Base-by-base conservation (phyloP, 2,113 vertebrate species). In the Calyptomena viridis region DNA sequence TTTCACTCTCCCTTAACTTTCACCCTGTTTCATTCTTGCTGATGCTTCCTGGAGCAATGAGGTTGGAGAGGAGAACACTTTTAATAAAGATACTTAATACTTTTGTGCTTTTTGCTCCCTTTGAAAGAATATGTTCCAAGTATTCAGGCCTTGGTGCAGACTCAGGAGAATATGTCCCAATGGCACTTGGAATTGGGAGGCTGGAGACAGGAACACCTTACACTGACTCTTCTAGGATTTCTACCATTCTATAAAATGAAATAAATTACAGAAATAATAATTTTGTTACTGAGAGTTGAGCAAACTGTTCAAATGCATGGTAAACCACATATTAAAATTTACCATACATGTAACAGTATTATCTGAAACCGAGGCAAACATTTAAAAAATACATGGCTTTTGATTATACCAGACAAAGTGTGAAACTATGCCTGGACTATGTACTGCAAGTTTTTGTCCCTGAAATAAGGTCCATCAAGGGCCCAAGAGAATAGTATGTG, bases 21-120 rank as follows among this genome's bases (percentile, higher is more conserved):
- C 22, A 76, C 40, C 22, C 35, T 31, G 21, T 68, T 78, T 22
- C 49, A 30, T 60, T 89, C 60, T 63, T 76, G 33, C 31, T 78
- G 35, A 6, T 0, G 0, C 17, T 44, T 68, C 52, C 40, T 87
- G 35, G 30, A 20, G 37, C 37, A 53, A 27, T 27, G 24, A 8
- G 6, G 8, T 82, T 30, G 22, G 33, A 49, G 24, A 30, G 18
- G 23, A 89, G 22, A 13, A 13, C 40, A 40, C 40, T 40, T 40
- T 40, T 40, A 40, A 13, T 40, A 40, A 40, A 40, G 40, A 40
- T 40, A 40, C 35, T 91, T 63, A 12, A 30, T 40, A 47, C 30
- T 71, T 76, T 33, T 66, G 25, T 86, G 25, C 28, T 79, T 75
- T 10, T 35, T 81, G 12, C 35, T 87, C 3, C 31, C 13, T 63